These are phyloP conservation scores for Oligia latruncula DNA, from an alignment of 2,888 invertebrate species.

Conservation along the genomic window DNA sequence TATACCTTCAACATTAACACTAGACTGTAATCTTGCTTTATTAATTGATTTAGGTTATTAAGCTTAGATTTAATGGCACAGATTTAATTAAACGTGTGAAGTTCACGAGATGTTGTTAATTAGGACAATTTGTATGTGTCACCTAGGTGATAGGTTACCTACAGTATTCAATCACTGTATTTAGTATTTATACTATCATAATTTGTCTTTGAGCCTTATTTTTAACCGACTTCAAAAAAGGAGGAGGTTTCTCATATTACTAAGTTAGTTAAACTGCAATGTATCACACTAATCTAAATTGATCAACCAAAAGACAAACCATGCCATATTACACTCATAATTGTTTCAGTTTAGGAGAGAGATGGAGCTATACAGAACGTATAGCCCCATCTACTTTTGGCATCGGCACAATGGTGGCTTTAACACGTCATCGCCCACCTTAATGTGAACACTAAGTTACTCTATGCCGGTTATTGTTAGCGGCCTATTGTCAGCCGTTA, in stretches of 20 bases:
- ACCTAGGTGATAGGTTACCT: neutral
- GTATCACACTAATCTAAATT: neutral
- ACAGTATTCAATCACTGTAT: slow-evolving; percentile 9
- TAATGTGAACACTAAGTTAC: neutral
- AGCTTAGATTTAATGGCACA: neutral
- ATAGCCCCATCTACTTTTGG: neutral
- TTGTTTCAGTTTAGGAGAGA: neutral
- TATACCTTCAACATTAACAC: too few relatives aligned
- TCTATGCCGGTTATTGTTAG: neutral
- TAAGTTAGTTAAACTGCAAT: neutral
- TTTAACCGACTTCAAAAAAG: neutral
- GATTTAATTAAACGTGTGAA: slow-evolving; percentile 15
- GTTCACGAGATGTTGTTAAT: slow-evolving; percentile 16
- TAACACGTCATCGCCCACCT: neutral
- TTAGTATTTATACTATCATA: neutral
- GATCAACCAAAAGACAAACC: neutral
- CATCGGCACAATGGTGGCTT: neutral
- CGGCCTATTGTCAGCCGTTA: neutral
- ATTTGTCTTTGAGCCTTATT: neutral
- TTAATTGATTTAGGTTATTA: slow-evolving; percentile 26
- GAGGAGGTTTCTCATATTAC: neutral
- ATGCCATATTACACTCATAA: neutral
- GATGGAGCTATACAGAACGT: neutral
- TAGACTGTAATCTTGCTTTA: neutral
- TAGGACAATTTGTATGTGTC: slow-evolving; percentile 11